Conservation (phyloP, 2,888 invertebrate genomes). For the Athrips mouffetella region DNA sequence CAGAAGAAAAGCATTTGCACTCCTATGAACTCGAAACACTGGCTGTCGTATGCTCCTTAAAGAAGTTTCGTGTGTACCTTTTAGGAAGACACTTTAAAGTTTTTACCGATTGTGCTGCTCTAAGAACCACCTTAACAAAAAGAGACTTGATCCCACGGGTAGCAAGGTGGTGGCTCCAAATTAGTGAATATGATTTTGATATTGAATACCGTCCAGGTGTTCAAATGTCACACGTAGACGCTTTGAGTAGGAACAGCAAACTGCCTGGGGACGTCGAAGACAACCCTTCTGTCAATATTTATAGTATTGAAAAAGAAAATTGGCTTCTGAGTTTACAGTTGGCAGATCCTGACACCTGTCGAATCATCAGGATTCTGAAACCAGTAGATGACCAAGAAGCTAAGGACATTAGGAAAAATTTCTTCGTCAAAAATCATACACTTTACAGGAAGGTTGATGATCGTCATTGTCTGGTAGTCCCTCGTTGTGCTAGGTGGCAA, state of each 20-base stretch:
- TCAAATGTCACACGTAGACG: slow-evolving; percentile 6
- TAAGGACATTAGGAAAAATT: slow-evolving; percentile 16
- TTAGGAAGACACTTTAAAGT: slow-evolving; percentile 6
- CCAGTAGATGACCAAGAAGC: slow-evolving; percentile 14
- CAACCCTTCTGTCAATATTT: background rate
- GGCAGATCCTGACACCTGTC: slow-evolving; percentile 16
- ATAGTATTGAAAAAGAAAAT: background rate
- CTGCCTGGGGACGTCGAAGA: background rate
- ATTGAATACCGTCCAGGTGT: slow-evolving; percentile 1
- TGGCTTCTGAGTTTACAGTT: slow-evolving; percentile 15
- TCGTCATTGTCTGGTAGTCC: slow-evolving; percentile 2
- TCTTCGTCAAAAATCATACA: slow-evolving; percentile 11
- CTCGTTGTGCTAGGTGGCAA: no score
- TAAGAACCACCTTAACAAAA: slow-evolving; percentile 10
- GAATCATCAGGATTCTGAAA: slow-evolving; percentile 16
- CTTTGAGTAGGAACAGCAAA: background rate
- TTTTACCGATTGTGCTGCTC: slow-evolving; percentile 6
- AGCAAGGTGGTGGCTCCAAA: slow-evolving; percentile 11
- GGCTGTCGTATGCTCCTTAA: no score
- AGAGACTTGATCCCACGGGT: slow-evolving; percentile 5
- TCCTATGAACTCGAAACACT: no score
- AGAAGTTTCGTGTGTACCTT: no score
- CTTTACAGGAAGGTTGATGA: slow-evolving; percentile 15
- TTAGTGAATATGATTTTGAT: slow-evolving; percentile 6
- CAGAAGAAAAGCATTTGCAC: slow-evolving; percentile 20